Evolutionary conservation across 2,797 vertebrate species (phyloP).

Genomic region (Staurois parvus): DNA sequence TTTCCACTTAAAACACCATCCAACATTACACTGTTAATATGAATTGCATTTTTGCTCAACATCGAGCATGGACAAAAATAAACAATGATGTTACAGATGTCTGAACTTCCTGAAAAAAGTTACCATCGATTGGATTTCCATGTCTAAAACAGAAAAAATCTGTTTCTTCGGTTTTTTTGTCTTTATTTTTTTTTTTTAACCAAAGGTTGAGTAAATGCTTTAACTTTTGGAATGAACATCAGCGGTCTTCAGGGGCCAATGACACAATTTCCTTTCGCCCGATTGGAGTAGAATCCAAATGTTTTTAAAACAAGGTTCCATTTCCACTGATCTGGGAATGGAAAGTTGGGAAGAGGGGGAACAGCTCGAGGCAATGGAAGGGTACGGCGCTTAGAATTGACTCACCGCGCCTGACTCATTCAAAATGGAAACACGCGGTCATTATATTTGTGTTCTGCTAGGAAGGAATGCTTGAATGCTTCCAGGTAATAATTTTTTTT

Average conservation of each 20-base stretch:
- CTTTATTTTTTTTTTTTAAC: not conserved
- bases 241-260: conserved; percentile 51
- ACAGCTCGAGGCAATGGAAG: conserved; percentile 21
- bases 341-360: conserved; percentile 38
- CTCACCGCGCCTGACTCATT: conserved; percentile 41
- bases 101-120: conserved; percentile 50
- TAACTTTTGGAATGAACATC: conserved; percentile 34
- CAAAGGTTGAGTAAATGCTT: conserved; percentile 39
- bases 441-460: conserved; percentile 20
- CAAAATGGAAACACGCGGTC: conserved; percentile 35
- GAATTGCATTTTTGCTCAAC: conserved; percentile 51
- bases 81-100: conserved; percentile 60
- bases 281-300: conserved; percentile 44
- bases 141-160: conserved; percentile 24
- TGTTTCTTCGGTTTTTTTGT: conserved; percentile 1
- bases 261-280: conserved; percentile 48
- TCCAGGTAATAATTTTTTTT: conserved; percentile 9
- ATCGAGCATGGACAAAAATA: conserved; percentile 55
- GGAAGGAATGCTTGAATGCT: conserved; percentile 13
- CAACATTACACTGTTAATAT: conserved; percentile 35
- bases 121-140: conserved; percentile 38
- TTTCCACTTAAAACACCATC: conserved; percentile 40
- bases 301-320: conserved; percentile 42
- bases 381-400: conserved; percentile 39
- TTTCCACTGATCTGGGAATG: conserved; percentile 59